These are phyloP conservation scores for Aphidius colemani DNA, from an alignment of 2,888 invertebrate species.

Conservation along the genomic window DNA sequence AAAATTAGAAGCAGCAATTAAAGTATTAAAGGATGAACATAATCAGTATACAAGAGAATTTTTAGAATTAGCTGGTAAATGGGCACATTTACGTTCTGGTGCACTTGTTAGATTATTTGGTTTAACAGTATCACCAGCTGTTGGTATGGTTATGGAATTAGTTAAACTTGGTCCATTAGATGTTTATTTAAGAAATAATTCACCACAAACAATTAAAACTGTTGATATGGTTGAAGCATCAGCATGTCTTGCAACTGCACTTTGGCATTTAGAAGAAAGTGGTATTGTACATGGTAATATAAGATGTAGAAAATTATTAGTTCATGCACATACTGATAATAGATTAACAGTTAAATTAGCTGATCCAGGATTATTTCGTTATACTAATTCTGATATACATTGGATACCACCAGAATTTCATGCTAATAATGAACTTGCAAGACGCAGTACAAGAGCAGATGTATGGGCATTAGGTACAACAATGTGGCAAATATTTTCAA, in stretches of 20 bases:
- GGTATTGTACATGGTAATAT: conserved; percentile 84
- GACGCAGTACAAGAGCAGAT: conserved; percentile 74
- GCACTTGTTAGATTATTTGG: conserved; percentile 79
- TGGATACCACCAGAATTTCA: conserved; percentile 91
- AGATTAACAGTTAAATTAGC: conserved; percentile 78
- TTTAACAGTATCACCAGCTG: conserved; percentile 75
- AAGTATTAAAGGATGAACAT: conserved; percentile 73
- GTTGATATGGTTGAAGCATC: conserved; percentile 83
- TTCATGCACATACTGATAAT: conserved; percentile 73
- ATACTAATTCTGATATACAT: conserved; percentile 68
- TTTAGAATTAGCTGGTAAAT: conserved; percentile 75
- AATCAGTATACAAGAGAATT: conserved; percentile 68
- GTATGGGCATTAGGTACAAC: conserved; percentile 93
- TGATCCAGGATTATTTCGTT: conserved; percentile 74
- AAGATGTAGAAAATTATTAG: conserved; percentile 79
- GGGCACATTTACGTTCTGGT: conserved; percentile 78
- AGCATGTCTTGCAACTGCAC: conserved; percentile 79
- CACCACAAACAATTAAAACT: conserved; percentile 63
- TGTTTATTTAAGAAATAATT: conserved; percentile 65
- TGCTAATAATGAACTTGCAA: conserved; percentile 70
- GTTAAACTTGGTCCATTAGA: conserved; percentile 80
- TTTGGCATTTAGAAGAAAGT: conserved; percentile 86
- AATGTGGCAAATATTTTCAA: conserved; percentile 89
- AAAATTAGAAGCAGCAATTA: conserved; percentile 79
- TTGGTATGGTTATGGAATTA: conserved; percentile 82